Evolutionary conservation across 2,113 vertebrate species (phyloP).

Genomic region (Poeciliopsis turrubarensis): DNA sequence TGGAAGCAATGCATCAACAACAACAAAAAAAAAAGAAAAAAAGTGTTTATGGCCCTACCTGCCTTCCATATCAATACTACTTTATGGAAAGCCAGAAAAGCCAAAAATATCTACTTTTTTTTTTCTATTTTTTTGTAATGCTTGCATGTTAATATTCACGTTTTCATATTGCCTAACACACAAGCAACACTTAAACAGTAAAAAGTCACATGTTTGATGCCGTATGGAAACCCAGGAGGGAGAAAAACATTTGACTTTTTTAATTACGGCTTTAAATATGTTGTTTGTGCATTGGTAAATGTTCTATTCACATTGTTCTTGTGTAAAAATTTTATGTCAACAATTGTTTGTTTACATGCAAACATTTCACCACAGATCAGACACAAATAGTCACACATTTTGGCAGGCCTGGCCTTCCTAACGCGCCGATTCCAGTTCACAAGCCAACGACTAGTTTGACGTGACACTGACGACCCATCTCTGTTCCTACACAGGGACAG

Average conservation of each 20-base stretch:
- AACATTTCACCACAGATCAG: neutral
- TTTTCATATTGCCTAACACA: neutral
- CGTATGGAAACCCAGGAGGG: neutral
- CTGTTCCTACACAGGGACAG: slow-evolving; percentile 30
- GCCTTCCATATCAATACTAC: neutral
- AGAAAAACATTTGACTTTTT: neutral
- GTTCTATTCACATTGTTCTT: neutral
- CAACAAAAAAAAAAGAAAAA: too few relatives aligned
- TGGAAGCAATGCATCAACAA: neutral
- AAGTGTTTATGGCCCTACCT: neutral
- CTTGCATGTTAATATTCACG: neutral
- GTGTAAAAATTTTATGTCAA: neutral
- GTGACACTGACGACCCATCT: slow-evolving; percentile 9
- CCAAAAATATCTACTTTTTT: neutral
- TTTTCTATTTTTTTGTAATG: neutral
- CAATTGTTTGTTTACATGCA: neutral
- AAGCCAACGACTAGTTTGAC: slow-evolving; percentile 44
- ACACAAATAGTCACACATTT: neutral
- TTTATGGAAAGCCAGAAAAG: neutral
- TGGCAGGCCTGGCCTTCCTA: neutral
- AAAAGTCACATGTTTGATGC: neutral
- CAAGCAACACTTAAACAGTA: neutral
- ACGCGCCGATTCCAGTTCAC: slow-evolving; percentile 30
- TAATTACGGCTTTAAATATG: neutral
- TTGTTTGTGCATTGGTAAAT: neutral